phyloP scores from a whole-genome alignment of 2,113 vertebrate genomes.

The Amphiprion ocellaris region DNA sequence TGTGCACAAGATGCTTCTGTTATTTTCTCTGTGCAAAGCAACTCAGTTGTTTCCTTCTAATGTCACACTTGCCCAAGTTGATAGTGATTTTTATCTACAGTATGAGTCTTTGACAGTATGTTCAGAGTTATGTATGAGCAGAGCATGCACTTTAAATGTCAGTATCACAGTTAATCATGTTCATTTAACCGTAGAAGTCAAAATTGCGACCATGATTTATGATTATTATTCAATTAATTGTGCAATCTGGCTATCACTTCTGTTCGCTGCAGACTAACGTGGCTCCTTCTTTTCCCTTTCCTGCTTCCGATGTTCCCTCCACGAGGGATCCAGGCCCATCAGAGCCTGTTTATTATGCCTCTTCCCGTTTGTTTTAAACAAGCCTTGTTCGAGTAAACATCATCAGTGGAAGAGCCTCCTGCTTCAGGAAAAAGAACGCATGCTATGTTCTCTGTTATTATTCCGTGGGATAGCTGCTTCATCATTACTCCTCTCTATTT shows the following conservation, averaged over 20 bases:
- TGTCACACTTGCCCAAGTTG: too few relatives aligned
- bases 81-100: too few relatives aligned
- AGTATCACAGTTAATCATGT: too few relatives aligned
- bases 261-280: neutral
- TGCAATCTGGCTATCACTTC: neutral
- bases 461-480: slow-evolving; percentile 56
- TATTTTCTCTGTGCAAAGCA: too few relatives aligned
- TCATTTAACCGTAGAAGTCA: too few relatives aligned
- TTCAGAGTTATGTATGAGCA: too few relatives aligned
- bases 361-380: slow-evolving; percentile 71
- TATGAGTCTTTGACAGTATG: too few relatives aligned
- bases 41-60: too few relatives aligned
- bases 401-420: slow-evolving; percentile 46
- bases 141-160: neutral
- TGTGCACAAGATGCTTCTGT: too few relatives aligned
- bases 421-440: slow-evolving; percentile 50
- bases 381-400: slow-evolving; percentile 62
- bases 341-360: slow-evolving; percentile 72
- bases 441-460: slow-evolving; percentile 48
- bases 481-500: slow-evolving; percentile 62
- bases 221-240: too few relatives aligned
- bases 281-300: slow-evolving; percentile 3
- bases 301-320: neutral
- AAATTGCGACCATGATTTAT: too few relatives aligned
- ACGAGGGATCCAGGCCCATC: slow-evolving; percentile 38